Base-by-base conservation (phyloP, 2,113 vertebrate species). In the Crypturellus undulatus region DNA sequence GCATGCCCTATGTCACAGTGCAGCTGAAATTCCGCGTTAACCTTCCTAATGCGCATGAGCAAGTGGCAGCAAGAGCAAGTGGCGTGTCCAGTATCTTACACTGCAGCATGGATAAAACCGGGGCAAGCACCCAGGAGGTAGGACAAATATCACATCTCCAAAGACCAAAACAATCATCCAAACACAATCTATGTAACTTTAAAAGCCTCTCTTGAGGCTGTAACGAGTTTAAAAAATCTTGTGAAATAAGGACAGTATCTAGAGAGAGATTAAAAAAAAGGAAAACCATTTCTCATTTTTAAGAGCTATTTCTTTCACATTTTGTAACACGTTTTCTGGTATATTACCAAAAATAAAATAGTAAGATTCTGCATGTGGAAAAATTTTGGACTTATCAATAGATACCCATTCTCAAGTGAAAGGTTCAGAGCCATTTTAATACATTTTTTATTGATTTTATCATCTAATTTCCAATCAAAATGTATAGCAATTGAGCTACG, bases 401-500 rank as follows among this genome's bases (percentile, higher is more conserved):
- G 87, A 73, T 79, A 92, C 43, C 62, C 62, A 97, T 96, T 86
- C 92, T 91, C 62, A 60, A 45, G 28, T 52, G 21, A 94, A 85
- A 83, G 60, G 73, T 11, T 91, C n/a, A 7, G 16, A 25, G 25
- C 38, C 42, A 92, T 92, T 97, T 88, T 87, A 93, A 87, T 82
- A 94, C 59, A 67, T 79, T 78, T 89, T 38, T 75, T 94, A 96
- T 93, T 84, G 79, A 94, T 59, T 45, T 36, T 54, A 85, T 92
- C 52, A 81, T 60, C 32, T 89, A 60, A 83, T 96, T 96, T 94
- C 93, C 43, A 95, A 94, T 93, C 64, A 80, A 87, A 92, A 91
- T 68, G 42, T 79, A 89, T 18, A 79, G 34, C n/a, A 81, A 87
- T 84, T 80, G 20, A 78, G 30, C 40, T 69, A 20, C 62, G 17